A percentile compares a stretch with the other conserved stretches of the same genome.
Evolutionary conservation across 2,797 vertebrate genomes (phyloP).

Genomic region (Xenopus petersii): DNA sequence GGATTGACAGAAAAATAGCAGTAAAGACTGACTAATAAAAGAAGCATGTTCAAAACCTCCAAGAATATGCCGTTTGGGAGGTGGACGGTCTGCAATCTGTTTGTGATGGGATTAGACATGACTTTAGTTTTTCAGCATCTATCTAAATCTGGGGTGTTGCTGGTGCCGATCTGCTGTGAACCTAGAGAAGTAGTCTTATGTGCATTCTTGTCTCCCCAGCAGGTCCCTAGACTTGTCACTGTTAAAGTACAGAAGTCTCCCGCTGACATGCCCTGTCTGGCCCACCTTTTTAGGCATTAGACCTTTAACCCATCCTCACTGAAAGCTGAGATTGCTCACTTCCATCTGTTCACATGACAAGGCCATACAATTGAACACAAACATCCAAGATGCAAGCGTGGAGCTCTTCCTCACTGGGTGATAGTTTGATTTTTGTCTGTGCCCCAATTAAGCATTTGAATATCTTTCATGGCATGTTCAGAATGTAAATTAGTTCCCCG

Average conservation of each 20-base stretch:
- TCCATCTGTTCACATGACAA: slow-evolving; percentile 63
- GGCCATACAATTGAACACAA: slow-evolving; percentile 56
- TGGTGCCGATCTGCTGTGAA: slow-evolving; percentile 64
- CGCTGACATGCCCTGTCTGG: slow-evolving; percentile 48
- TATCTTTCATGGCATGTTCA: slow-evolving; percentile 53
- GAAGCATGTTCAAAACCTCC: slow-evolving; percentile 51
- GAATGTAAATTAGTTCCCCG: slow-evolving; percentile 52
- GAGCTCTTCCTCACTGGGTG: slow-evolving; percentile 51
- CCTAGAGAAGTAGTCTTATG: slow-evolving; percentile 58
- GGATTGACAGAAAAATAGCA: slow-evolving; percentile 59
- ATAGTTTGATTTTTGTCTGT: slow-evolving; percentile 44
- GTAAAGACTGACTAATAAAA: slow-evolving; percentile 58
- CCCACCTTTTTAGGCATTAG: slow-evolving; percentile 50
- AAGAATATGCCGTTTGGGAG: slow-evolving; percentile 65
- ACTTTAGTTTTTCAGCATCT: slow-evolving; percentile 69
- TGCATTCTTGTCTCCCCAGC: slow-evolving; percentile 59
- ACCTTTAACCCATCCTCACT: slow-evolving; percentile 55
- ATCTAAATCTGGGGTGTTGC: slow-evolving; percentile 59
- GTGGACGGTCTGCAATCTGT: slow-evolving; percentile 69
- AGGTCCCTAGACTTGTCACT: slow-evolving; percentile 57
- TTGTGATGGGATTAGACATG: slow-evolving; percentile 78
- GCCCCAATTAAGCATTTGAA: slow-evolving; percentile 52
- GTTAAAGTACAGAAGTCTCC: slow-evolving; percentile 56
- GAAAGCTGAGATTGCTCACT: slow-evolving; percentile 53
- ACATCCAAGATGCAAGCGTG: slow-evolving; percentile 53